phyloP scores from a whole-genome alignment of 2,797 vertebrate genomes.

The Callimico goeldii region DNA sequence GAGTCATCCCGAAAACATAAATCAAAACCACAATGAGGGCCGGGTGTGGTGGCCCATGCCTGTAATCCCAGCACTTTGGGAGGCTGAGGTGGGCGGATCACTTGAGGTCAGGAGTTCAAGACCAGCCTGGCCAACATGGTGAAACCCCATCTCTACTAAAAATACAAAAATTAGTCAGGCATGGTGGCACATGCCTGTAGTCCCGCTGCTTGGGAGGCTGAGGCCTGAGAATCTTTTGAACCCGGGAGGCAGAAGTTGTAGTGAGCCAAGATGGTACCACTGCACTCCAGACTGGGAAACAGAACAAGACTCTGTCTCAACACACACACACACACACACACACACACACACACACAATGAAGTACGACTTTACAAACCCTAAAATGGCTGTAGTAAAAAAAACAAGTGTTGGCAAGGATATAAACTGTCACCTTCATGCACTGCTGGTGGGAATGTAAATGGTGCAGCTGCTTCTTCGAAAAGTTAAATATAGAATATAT shows the following conservation, averaged over 20 bases:
- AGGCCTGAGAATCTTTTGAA: neutral
- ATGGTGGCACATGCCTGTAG: neutral
- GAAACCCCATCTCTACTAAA: neutral
- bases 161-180: neutral
- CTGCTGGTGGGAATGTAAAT: neutral
- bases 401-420: neutral
- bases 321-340: no score
- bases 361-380: neutral
- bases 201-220: neutral
- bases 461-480: neutral
- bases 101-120: neutral
- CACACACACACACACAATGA: no score
- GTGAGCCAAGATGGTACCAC: neutral
- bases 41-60: accelerated
- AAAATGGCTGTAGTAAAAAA: neutral
- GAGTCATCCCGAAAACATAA: neutral
- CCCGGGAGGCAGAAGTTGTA: neutral
- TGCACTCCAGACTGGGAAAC: neutral
- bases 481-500: neutral
- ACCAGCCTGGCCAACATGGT: neutral
- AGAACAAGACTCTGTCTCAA: neutral
- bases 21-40: neutral
- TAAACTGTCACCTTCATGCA: neutral
- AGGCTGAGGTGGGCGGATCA: neutral
- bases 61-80: neutral